Percentiles rank a stretch among this genome's conserved stretches.
These are phyloP conservation scores for Halotydeus destructor DNA, from an alignment of 1,140 invertebrate species.

Conservation along the genomic window DNA sequence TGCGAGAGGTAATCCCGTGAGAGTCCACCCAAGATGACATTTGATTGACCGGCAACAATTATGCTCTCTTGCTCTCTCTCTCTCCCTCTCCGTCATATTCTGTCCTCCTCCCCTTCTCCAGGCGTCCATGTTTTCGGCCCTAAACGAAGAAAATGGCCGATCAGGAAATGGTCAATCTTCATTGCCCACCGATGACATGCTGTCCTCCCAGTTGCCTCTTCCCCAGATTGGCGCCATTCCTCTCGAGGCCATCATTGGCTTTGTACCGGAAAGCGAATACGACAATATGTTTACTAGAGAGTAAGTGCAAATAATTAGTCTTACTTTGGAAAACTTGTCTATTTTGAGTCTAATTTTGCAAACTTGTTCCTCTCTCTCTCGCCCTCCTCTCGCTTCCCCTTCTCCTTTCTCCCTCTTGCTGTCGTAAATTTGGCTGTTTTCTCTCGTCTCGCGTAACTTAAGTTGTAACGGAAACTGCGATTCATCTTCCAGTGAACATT, in stretches of 20 bases:
- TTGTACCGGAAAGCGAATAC: constrained; percentile 4
- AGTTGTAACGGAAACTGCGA: not conserved
- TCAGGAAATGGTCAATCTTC: no score
- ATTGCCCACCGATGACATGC: no score
- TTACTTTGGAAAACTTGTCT: not conserved
- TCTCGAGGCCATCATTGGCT: constrained; percentile 12
- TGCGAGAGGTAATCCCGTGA: no score
- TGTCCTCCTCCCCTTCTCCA: no score
- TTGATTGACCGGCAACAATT: no score
- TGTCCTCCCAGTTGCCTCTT: constrained; percentile 8
- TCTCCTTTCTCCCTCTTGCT: not conserved
- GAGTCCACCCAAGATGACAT: no score
- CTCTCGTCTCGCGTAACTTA: no score
- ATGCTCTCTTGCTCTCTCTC: no score
- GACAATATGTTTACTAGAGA: constrained; percentile 5
- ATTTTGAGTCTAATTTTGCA: not conserved
- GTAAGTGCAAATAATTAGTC: constrained; percentile 4
- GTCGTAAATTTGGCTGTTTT: no score
- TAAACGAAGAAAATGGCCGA: no score
- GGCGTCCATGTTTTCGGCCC: no score
- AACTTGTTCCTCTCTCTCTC: not conserved
- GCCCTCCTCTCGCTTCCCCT: not conserved
- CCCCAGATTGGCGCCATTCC: constrained; percentile 8
- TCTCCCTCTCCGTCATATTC: no score
- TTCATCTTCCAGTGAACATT: not conserved